Conservation (phyloP, 1,140 invertebrate genomes). For the Drosophila bipectinata region DNA sequence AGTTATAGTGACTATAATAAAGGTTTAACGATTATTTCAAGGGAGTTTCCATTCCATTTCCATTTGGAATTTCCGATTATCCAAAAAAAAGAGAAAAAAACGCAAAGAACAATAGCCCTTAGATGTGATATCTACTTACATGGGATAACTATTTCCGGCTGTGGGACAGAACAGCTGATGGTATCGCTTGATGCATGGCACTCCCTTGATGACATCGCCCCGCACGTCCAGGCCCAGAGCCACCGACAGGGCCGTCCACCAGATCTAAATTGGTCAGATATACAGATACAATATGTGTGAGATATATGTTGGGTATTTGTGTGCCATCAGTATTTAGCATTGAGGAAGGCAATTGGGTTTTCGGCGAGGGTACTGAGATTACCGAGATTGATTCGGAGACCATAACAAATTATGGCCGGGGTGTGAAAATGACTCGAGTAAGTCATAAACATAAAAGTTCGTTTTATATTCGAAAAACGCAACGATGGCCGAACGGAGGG, state of each 20-base stretch:
- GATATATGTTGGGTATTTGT: not conserved
- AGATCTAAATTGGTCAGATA: constrained; percentile 87
- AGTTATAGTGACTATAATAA: too few species aligned
- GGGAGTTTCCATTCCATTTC: constrained; percentile 23
- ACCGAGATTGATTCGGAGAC: constrained; percentile 38
- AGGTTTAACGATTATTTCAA: constrained; percentile 8
- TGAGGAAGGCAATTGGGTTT: constrained; percentile 27
- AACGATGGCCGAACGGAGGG: not conserved
- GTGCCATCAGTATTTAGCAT: constrained; percentile 20
- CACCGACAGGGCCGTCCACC: constrained; percentile 94
- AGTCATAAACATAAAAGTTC: constrained; percentile 67
- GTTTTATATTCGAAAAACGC: constrained; percentile 27
- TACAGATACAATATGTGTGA: not conserved
- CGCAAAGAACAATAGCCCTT: constrained; percentile 6
- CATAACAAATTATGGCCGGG: constrained; percentile 69
- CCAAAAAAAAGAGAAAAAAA: not conserved
- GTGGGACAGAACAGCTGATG: constrained; percentile 96
- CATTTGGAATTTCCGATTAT: constrained; percentile 28
- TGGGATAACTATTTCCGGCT: constrained; percentile 94
- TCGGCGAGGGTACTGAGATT: constrained; percentile 31
- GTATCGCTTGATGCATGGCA: constrained; percentile 94
- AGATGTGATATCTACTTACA: constrained; percentile 87
- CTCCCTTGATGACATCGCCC: constrained; percentile 92
- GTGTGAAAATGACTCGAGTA: constrained; percentile 75
- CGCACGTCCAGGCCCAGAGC: constrained; percentile 92